Base-by-base conservation (phyloP, 2,888 invertebrate species). In the Noctua janthina region DNA sequence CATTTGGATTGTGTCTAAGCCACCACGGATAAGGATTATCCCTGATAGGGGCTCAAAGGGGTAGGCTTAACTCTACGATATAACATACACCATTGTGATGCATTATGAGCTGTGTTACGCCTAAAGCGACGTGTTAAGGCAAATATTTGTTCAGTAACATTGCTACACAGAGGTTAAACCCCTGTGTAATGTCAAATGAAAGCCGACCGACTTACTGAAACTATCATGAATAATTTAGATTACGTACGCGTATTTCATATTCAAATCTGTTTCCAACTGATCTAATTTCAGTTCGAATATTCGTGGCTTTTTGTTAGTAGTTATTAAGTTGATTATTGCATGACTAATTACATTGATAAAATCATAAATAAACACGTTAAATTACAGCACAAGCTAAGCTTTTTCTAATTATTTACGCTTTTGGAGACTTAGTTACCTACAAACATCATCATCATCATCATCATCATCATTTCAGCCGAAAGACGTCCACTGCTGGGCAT, bases 141-240 rank as follows among this genome's bases (percentile, higher is more conserved):
- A 49, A 29, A 74, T 80, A 80, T 82, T 80, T 85, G 81, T 59
- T 73, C 49, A 46, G 80, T 56, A 29, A 85, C 64, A 59, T 69
- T 66, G 51, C n/a, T 59, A 46, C 59, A 43, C 49, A 51, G 56
- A 29, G 62, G 46, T 69, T 71, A 13, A 70, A 56, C 49, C 56
- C 5, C 51, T 66, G 69, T 80, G 64, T 69, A 29, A 43, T 23
- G 17, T 8, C 35, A 85, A 73, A 66, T 82, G 62, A 70, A 81
- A 77, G 17, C 54, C 51, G 20, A 23, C 46, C 4, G 43, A 56
- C 35, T 51, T 35, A 46, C 43, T 72, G 35, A 72, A 80, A 82
- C 56, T 75, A 82, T 43, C 56, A 15, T 74, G 39, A 23, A 66
- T 56, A 29, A 49, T 74, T 79, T 23, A 74, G 39, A 56, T 43